Conservation (phyloP, 2,797 vertebrate genomes). For the Pagetopsis macropterus region DNA sequence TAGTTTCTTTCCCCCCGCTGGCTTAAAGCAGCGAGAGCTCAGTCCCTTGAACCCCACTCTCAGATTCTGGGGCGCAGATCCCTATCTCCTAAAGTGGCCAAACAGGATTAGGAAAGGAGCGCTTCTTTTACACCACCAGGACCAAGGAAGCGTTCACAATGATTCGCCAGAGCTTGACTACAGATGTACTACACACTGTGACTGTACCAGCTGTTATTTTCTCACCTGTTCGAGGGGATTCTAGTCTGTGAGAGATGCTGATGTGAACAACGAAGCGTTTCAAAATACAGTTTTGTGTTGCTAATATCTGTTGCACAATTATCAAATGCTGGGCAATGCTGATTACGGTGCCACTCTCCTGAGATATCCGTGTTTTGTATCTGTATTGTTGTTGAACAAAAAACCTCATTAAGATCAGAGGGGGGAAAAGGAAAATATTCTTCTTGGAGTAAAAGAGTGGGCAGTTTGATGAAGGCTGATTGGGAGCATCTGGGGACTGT, state of each 20-base stretch:
- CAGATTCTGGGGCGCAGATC: conserved; percentile 81
- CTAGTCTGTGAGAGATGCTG: conserved; percentile 42
- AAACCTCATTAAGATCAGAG: conserved; percentile 68
- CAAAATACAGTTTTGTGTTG: conserved; percentile 13
- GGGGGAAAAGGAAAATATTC: conserved; percentile 33
- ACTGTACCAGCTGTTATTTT: conserved; percentile 73
- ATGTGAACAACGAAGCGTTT: conserved; percentile 56
- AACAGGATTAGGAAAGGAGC: conserved; percentile 83
- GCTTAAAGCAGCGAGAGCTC: conserved; percentile 79
- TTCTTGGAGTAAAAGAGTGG: conserved; percentile 57
- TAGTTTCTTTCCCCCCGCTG: conserved; percentile 57
- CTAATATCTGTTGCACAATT: conserved; percentile 22
- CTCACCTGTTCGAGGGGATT: conserved; percentile 71
- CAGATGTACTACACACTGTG: conserved; percentile 70
- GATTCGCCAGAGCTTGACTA: conserved; percentile 78
- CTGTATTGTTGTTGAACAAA: conserved; percentile 61
- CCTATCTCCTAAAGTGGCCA: conserved; percentile 85
- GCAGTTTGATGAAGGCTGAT: conserved; percentile 93
- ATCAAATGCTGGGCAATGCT: conserved; percentile 36
- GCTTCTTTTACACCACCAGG: conserved; percentile 75
- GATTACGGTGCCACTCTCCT: conserved; percentile 47
- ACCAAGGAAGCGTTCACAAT: conserved; percentile 74
- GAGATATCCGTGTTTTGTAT: conserved; percentile 59
- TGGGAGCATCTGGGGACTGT: conserved; percentile 96
- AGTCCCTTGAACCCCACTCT: conserved; percentile 81